Conservation (phyloP, 1,140 invertebrate species). For the Apolygus lucorum region DNA sequence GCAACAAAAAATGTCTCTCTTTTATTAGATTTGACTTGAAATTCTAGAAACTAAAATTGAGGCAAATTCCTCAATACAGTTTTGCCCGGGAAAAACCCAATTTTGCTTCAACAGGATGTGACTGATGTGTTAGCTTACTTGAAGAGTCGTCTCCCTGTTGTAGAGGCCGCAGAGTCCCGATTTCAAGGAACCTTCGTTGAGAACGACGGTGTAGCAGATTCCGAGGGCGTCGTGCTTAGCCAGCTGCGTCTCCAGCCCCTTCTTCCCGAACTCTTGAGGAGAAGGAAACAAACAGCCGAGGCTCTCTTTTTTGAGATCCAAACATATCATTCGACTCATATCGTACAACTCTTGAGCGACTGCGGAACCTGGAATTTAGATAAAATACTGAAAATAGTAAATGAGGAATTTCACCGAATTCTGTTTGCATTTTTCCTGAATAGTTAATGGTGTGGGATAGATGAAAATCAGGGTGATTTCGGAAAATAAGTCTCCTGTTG, state of each 20-base stretch:
- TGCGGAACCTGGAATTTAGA: slow-evolving; percentile 25
- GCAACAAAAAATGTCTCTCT: no score
- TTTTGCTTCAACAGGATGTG: slow-evolving; percentile 2
- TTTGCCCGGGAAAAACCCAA: background rate
- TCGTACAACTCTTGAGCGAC: slow-evolving; percentile 17
- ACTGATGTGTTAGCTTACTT: no score
- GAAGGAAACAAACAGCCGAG: slow-evolving; percentile 32
- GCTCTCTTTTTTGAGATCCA: slow-evolving; percentile 38
- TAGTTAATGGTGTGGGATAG: no score
- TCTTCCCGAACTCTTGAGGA: slow-evolving; percentile 28
- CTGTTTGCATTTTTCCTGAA: no score
- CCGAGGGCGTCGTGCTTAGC: slow-evolving; percentile 41
- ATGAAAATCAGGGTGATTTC: no score
- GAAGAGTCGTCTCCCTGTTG: slow-evolving; percentile 62
- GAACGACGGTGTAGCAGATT: slow-evolving; percentile 58
- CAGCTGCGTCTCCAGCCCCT: slow-evolving; percentile 31
- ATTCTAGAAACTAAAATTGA: no score
- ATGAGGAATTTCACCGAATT: no score
- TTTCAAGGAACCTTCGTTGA: slow-evolving; percentile 54
- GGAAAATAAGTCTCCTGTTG: no score
- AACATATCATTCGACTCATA: slow-evolving; percentile 28
- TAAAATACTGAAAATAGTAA: no score
- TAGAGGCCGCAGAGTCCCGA: slow-evolving; percentile 62
- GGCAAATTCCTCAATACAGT: background rate
- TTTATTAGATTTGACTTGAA: no score